Evolutionary conservation across 2,888 invertebrate species (phyloP), one percentile per base, ranked within the genome.

Genomic region (Myathropa florea): DNA sequence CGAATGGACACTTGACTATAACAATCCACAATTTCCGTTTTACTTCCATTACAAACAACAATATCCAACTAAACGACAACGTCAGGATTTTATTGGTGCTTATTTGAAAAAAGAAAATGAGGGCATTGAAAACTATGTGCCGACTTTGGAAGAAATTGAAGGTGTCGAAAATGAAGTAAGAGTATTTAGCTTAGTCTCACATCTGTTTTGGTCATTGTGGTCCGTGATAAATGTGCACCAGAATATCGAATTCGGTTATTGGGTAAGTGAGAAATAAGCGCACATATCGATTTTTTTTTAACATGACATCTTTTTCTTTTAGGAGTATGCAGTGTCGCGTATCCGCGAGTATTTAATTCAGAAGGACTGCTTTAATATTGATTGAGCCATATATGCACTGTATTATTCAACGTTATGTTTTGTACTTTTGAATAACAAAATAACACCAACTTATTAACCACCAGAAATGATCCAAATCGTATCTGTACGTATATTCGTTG

Each of bases 141-240:
- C 94, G 0, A 91, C 92, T 0, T 91, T 93, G 3, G 94, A 95
- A 33, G 94, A 94, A 63, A 94, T 96, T 26, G 94, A 95, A 88
- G 93, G 93, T 23, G 92, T 97, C 3, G 93, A 97, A 77, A 91
- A 93, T 28, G 99, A 99, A 93, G 95, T 98, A 36, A 95, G 96
- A 83, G 94, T 96, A 0, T 99, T 98, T 91, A 95, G 96, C 0
- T 93, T 98, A 83, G 97, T 96, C 28, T 97, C 97, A 63, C 98
- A 99, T 92, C 95, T 99, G 81, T 96, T 99, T 91, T 99, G 99
- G 99, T 95, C 95, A 0, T 94, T 99, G 0, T 99, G 99, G 99
- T 95, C 96, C 2, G 94, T 98, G 36, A 96, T 97, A 14, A 98
- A 98, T 92, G 97, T 97, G 0, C 95, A 96, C 84, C 96, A 98